Conservation (phyloP, 2,113 vertebrate genomes). For the Chionodraco myersi region DNA sequence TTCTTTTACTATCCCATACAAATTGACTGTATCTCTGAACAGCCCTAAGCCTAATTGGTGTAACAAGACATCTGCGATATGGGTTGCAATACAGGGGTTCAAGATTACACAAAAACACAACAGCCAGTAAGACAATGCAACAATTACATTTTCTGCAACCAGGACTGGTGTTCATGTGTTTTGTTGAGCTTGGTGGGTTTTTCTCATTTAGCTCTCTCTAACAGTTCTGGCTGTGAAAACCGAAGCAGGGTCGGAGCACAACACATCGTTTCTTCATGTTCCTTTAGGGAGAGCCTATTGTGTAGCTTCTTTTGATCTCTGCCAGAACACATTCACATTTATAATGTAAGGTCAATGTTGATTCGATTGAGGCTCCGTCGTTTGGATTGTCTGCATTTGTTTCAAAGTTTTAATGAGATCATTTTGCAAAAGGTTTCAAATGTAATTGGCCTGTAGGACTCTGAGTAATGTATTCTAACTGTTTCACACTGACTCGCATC, state of each 20-base stretch:
- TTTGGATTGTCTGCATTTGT: not conserved
- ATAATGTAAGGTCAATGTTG: not conserved
- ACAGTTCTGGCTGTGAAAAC: not conserved
- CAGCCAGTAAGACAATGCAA: too few species aligned
- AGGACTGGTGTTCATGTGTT: too few species aligned
- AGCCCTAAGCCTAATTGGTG: not conserved
- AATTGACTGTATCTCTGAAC: not conserved
- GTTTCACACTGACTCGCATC: conserved; percentile 9
- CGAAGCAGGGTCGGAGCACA: not conserved
- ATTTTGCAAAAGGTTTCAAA: not conserved
- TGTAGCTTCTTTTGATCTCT: not conserved
- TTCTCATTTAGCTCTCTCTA: not conserved
- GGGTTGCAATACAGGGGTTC: not conserved
- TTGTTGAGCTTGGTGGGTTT: too few species aligned
- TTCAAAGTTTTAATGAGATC: not conserved
- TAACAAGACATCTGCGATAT: not conserved
- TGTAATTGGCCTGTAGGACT: not conserved
- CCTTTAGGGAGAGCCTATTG: not conserved
- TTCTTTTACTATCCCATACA: not conserved
- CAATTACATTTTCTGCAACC: too few species aligned
- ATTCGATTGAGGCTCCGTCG: not conserved
- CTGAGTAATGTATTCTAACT: conserved; percentile 12
- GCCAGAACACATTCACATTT: not conserved
- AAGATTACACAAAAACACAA: not conserved
- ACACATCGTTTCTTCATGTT: not conserved